Evolutionary conservation across 2,797 vertebrate genomes (phyloP).

Genomic region (Coluber constrictor): DNA sequence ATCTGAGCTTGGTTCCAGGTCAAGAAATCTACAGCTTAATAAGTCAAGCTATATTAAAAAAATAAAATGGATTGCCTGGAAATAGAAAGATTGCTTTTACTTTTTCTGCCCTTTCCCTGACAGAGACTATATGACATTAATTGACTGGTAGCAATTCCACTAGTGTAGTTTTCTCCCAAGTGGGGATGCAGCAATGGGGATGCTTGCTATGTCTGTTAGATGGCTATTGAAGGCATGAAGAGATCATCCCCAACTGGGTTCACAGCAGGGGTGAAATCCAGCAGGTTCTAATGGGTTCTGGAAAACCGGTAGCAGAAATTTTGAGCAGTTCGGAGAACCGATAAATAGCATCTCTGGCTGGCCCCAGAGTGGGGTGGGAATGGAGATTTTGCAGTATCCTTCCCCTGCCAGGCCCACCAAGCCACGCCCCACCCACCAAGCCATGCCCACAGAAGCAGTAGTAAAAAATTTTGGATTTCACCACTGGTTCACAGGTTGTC

Average conservation of each 20-base stretch:
- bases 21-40: neutral
- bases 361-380: too few species aligned
- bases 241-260: neutral
- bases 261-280: neutral
- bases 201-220: neutral
- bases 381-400: too few species aligned
- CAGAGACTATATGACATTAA: neutral
- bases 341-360: too few species aligned
- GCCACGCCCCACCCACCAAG: too few species aligned
- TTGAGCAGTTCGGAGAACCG: too few species aligned
- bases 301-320: too few species aligned
- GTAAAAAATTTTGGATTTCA: too few species aligned
- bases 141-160: neutral
- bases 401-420: too few species aligned
- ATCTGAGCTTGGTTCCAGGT: constrained; percentile 11
- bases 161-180: neutral
- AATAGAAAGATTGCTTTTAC: neutral
- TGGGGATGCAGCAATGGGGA: neutral
- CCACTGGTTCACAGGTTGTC: constrained; percentile 21
- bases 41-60: neutral
- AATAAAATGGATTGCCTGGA: neutral
- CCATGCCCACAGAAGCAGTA: too few species aligned
- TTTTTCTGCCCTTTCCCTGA: neutral
- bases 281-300: too few species aligned
- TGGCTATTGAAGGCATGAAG: neutral